Percentiles rank a stretch among this genome's conserved stretches.
These are phyloP conservation scores for Trachelus tabidus DNA, from an alignment of 2,888 invertebrate genomes.

Conservation along the genomic window DNA sequence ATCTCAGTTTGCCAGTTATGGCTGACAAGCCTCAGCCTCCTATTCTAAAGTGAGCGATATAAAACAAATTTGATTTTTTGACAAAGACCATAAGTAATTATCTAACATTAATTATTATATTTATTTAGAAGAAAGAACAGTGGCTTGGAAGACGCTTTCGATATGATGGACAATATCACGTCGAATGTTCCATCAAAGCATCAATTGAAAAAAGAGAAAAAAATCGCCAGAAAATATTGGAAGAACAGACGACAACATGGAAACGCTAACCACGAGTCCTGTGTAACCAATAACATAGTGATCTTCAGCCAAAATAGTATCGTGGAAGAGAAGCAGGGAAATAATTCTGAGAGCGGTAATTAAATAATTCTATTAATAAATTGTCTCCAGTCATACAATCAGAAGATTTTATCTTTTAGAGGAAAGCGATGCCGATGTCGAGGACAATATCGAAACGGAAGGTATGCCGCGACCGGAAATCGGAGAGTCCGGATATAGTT, in stretches of 20 bases:
- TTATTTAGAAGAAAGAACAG: constrained; percentile 44
- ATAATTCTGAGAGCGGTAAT: constrained; percentile 13
- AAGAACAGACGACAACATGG: constrained; percentile 54
- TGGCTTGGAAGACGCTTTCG: constrained; percentile 44
- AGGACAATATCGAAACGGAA: constrained; percentile 77
- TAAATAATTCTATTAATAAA: neutral
- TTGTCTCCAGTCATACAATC: neutral
- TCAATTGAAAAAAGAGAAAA: constrained; percentile 75
- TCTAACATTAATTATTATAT: neutral
- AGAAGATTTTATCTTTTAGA: constrained; percentile 62
- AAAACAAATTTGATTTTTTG: neutral
- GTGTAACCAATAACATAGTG: constrained; percentile 24
- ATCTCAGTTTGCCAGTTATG: constrained; percentile 91
- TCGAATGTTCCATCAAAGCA: constrained; percentile 70
- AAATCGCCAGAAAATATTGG: constrained; percentile 70
- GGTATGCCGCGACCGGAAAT: constrained; percentile 65
- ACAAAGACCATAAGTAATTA: neutral
- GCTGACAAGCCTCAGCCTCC: constrained; percentile 81
- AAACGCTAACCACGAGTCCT: neutral
- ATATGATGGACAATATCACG: constrained; percentile 43
- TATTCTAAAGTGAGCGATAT: constrained; percentile 63
- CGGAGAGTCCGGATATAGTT: constrained; percentile 78
- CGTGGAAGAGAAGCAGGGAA: constrained; percentile 45
- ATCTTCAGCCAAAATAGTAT: constrained; percentile 37
- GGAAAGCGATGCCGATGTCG: constrained; percentile 84